phyloP scores from a whole-genome alignment of 2,888 invertebrate genomes.

The Pachycephus smyrnensis region DNA sequence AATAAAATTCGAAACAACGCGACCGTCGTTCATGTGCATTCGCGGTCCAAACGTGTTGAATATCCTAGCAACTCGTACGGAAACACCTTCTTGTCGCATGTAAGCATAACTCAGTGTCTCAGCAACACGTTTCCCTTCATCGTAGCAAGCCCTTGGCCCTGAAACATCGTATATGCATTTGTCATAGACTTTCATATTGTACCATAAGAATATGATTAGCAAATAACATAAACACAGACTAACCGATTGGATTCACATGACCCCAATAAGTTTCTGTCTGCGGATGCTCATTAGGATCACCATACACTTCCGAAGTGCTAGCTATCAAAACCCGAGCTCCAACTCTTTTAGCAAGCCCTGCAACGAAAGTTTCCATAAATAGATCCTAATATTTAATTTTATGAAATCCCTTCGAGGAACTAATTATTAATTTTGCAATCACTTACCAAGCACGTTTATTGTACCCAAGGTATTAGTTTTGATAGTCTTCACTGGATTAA shows the following conservation, averaged over 20 bases:
- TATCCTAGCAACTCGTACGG: conserved; percentile 96
- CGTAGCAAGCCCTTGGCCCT: conserved; percentile 97
- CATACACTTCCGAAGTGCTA: conserved; percentile 99
- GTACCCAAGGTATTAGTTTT: conserved; percentile 98
- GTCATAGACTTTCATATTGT: not conserved
- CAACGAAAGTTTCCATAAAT: conserved; percentile 36
- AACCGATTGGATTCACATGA: conserved; percentile 97
- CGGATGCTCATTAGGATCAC: conserved; percentile 98
- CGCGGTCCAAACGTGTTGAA: conserved; percentile 99
- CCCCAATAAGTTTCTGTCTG: conserved; percentile 99
- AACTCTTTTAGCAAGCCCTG: conserved; percentile 91
- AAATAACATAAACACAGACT: conserved; percentile 27
- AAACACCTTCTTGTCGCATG: conserved; percentile 95
- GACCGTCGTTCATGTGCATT: conserved; percentile 99
- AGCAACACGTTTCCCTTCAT: conserved; percentile 98
- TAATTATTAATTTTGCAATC: not conserved
- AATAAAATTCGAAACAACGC: conserved; percentile 99
- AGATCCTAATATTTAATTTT: not conserved
- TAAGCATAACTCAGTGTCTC: conserved; percentile 97
- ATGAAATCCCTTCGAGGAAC: not conserved
- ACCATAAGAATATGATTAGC: not conserved
- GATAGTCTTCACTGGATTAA: conserved; percentile 99
- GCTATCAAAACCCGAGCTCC: conserved; percentile 95
- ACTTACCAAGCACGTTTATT: conserved; percentile 88
- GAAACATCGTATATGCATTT: conserved; percentile 31